Evolutionary conservation across 1,140 invertebrate species (phyloP).

Genomic region (Sminthurides bifidus): DNA sequence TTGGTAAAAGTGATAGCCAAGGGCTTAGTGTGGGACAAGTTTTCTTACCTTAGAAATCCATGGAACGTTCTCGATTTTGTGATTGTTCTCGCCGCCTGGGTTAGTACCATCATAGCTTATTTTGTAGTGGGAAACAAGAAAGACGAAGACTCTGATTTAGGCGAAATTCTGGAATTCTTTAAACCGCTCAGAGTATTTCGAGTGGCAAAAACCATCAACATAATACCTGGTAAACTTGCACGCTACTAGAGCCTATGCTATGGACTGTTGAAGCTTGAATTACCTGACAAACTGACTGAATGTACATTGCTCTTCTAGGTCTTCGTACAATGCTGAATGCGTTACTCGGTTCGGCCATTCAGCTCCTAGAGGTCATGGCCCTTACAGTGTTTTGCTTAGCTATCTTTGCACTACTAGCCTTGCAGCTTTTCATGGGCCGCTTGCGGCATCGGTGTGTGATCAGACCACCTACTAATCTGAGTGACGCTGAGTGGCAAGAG

Average conservation of each 20-base stretch:
- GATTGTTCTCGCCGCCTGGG: conserved; percentile 84
- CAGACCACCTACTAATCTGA: too few relatives aligned
- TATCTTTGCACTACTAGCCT: conserved; percentile 87
- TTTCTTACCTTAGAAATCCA: conserved; percentile 87
- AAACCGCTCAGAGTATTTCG: conserved; percentile 86
- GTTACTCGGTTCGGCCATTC: conserved; percentile 83
- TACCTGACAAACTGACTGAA: neutral
- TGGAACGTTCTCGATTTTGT: conserved; percentile 98
- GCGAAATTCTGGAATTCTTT: conserved; percentile 63
- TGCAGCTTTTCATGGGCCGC: conserved; percentile 86
- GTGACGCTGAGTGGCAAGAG: too few relatives aligned
- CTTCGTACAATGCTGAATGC: conserved; percentile 94
- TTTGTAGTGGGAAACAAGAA: conserved; percentile 37
- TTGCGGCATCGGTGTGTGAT: conserved; percentile 74
- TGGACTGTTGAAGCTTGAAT: neutral
- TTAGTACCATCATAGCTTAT: conserved; percentile 52
- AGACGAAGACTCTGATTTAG: conserved; percentile 10
- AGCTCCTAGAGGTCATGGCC: conserved; percentile 90
- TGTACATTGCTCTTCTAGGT: conserved; percentile 44
- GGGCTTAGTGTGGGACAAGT: conserved; percentile 88
- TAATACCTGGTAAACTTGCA: conserved; percentile 83
- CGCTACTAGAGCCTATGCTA: too few relatives aligned
- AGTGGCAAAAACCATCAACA: conserved; percentile 90
- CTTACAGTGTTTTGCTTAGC: conserved; percentile 88
- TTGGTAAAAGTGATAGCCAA: conserved; percentile 88